phyloP scores from a whole-genome alignment of 2,888 invertebrate species.

The Alsophila aescularia region DNA sequence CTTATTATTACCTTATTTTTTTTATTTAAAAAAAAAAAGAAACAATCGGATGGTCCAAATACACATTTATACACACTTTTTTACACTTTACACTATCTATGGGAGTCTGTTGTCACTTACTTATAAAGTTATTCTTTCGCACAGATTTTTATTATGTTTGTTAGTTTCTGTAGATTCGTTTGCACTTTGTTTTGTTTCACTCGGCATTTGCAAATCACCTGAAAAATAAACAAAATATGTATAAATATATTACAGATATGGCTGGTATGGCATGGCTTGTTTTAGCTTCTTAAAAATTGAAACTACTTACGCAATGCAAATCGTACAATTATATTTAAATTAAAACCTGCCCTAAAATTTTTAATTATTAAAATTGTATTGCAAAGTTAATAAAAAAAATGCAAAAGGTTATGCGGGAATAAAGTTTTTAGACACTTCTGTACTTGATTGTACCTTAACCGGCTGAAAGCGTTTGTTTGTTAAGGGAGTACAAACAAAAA shows the following conservation, averaged over 20 bases:
- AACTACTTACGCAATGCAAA: too few species aligned
- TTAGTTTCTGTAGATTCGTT: constrained; percentile 59
- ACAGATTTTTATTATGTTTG: constrained; percentile 55
- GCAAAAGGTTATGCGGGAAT: neutral
- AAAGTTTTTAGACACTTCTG: neutral
- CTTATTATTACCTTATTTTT: neutral
- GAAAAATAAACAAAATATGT: constrained; percentile 33
- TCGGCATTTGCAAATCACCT: constrained; percentile 54
- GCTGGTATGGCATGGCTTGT: too few species aligned
- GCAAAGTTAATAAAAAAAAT: neutral
- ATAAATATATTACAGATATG: too few species aligned
- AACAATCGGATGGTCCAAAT: constrained; percentile 36
- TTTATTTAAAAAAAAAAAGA: neutral
- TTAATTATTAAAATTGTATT: neutral
- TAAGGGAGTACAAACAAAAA: constrained; percentile 3
- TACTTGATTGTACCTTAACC: neutral
- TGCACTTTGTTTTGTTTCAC: constrained; percentile 55
- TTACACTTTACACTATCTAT: constrained; percentile 36
- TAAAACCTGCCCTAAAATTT: neutral
- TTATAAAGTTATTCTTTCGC: constrained; percentile 46
- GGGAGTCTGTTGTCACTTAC: constrained; percentile 19
- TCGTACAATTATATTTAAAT: too few species aligned
- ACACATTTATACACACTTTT: constrained; percentile 22
- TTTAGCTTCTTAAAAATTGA: too few species aligned
- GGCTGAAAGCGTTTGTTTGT: neutral